A percentile compares a stretch with the other conserved stretches of the same genome.
These are phyloP conservation scores for Deladenus siricidicola DNA, from an alignment of 2,888 invertebrate species.

Conservation along the genomic window DNA sequence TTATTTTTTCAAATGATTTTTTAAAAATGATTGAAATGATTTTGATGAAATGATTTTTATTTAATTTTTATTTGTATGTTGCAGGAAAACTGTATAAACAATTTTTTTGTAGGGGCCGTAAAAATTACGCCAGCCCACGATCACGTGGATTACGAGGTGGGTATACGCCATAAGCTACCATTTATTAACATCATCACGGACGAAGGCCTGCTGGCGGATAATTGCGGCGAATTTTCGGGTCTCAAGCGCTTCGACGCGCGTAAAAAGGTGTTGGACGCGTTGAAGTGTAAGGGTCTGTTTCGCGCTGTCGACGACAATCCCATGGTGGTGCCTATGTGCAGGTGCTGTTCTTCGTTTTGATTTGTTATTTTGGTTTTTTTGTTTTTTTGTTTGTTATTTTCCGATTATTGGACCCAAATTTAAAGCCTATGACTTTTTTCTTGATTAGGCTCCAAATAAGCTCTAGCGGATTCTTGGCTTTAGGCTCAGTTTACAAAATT, in stretches of 20 bases:
- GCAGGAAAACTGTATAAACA: too few relatives aligned
- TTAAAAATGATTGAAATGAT: neutral
- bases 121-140: slow-evolving; percentile 98
- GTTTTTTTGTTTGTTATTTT: too few relatives aligned
- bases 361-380: neutral
- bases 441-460: slow-evolving; percentile 55
- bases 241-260: slow-evolving; percentile 85
- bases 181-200: slow-evolving; percentile 84
- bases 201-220: slow-evolving; percentile 68
- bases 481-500: too few relatives aligned
- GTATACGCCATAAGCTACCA: slow-evolving; percentile 75
- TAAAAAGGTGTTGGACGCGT: slow-evolving; percentile 68
- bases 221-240: slow-evolving; percentile 60
- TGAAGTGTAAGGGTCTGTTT: slow-evolving; percentile 69
- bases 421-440: neutral
- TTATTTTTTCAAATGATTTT: slow-evolving; percentile 11
- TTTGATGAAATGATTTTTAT: neutral
- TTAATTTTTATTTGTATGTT: too few relatives aligned
- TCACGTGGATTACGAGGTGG: slow-evolving; percentile 89
- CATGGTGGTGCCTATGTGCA: slow-evolving; percentile 84
- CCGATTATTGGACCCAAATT: too few relatives aligned
- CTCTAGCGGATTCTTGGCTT: too few relatives aligned
- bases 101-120: slow-evolving; percentile 68
- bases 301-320: slow-evolving; percentile 76
- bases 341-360: slow-evolving; percentile 42